Conservation (phyloP, 1,140 invertebrate species). For the Drosophila arawakana region DNA sequence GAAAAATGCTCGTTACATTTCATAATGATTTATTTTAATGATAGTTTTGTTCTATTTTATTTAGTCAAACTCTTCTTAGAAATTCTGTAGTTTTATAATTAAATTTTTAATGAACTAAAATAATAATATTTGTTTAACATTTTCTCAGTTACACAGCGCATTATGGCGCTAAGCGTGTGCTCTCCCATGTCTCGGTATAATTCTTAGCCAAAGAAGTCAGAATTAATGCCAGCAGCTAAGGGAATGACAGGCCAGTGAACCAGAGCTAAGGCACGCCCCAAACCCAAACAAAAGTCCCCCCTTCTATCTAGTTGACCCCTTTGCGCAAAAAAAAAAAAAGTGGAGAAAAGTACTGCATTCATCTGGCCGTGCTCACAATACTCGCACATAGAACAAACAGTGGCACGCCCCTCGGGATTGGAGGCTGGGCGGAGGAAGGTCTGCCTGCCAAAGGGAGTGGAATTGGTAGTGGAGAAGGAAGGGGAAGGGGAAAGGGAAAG, state of each 20-base stretch:
- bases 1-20: no score
- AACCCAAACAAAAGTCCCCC: neutral
- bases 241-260: constrained; percentile 57
- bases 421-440: neutral
- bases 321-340: constrained; percentile 22
- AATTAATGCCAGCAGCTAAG: constrained; percentile 41
- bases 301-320: constrained; percentile 39
- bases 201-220: constrained; percentile 32
- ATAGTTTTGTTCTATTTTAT: no score
- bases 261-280: constrained; percentile 4
- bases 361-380: constrained; percentile 53
- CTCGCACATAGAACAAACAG: constrained; percentile 58
- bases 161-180: constrained; percentile 8
- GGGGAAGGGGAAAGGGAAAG: neutral
- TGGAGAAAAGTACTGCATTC: constrained; percentile 68
- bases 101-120: constrained; percentile 14
- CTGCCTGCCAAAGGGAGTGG: constrained; percentile 36
- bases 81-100: neutral
- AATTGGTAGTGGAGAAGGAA: constrained; percentile 6
- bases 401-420: constrained; percentile 69
- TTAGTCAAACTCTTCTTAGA: no score
- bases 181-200: constrained; percentile 30
- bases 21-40: no score
- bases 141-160: constrained; percentile 5
- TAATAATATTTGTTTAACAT: constrained; percentile 21